These are phyloP conservation scores for Palythoa caribaeorum DNA, from an alignment of 92 coral and sea anemone genomes.

Conservation along the genomic window DNA sequence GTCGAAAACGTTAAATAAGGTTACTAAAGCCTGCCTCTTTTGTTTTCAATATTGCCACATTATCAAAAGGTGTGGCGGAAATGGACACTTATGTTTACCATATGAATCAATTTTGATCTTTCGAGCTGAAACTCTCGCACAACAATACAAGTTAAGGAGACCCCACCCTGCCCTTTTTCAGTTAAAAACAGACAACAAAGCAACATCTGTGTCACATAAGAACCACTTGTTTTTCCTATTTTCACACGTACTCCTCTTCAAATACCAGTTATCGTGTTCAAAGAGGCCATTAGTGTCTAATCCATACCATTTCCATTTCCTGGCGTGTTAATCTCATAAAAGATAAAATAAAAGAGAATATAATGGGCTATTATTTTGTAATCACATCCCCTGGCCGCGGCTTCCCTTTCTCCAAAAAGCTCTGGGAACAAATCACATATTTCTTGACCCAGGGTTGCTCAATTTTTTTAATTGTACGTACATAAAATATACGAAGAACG, in stretches of 20 bases:
- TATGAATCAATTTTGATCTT: neutral
- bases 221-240: neutral
- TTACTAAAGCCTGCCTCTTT: neutral
- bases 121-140: neutral
- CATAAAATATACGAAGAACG: too few relatives aligned
- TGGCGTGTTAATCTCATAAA: neutral
- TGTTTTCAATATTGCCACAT: neutral
- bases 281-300: neutral
- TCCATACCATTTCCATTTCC: neutral
- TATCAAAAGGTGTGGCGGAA: constrained; percentile 19
- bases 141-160: neutral
- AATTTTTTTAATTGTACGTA: too few relatives aligned
- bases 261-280: neutral
- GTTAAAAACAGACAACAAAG: neutral
- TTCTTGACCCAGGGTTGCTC: too few relatives aligned
- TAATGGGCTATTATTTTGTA: neutral
- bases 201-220: neutral
- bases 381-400: neutral
- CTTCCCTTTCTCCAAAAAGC: neutral
- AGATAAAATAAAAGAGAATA: neutral
- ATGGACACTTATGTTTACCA: neutral
- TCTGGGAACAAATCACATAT: neutral
- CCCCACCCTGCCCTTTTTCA: neutral
- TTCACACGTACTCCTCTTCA: neutral
- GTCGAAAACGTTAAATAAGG: neutral